Evolutionary conservation across 2,888 invertebrate genomes (phyloP).

Genomic region (Euclidia mi): DNA sequence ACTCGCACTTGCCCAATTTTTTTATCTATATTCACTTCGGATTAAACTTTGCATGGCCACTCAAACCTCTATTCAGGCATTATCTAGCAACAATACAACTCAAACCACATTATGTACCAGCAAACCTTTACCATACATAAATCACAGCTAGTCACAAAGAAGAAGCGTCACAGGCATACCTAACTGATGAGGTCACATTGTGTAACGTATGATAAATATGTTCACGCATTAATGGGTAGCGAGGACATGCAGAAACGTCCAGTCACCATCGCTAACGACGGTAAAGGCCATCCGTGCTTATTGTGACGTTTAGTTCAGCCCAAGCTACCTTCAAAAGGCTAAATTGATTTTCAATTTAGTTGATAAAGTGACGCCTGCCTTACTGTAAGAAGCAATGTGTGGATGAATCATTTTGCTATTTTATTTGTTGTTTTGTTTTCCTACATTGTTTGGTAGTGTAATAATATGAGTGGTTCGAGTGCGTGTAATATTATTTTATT

Average conservation of each 20-base stretch:
- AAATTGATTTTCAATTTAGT: slow-evolving; percentile 63
- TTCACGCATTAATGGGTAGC: slow-evolving; percentile 33
- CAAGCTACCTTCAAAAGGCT: slow-evolving; percentile 55
- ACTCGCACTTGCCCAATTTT: too few species aligned
- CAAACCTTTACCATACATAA: too few species aligned
- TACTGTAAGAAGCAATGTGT: slow-evolving; percentile 57
- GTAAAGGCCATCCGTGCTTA: slow-evolving; percentile 54
- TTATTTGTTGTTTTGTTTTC: slow-evolving; percentile 38
- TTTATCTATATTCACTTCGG: too few species aligned
- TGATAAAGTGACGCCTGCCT: slow-evolving; percentile 51
- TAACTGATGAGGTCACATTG: slow-evolving; percentile 60
- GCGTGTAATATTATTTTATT: slow-evolving; percentile 42
- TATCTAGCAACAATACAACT: too few species aligned
- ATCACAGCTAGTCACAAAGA: too few species aligned
- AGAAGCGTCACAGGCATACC: neutral
- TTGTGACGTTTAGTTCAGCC: slow-evolving; percentile 41
- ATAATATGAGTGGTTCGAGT: slow-evolving; percentile 42
- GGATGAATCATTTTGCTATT: slow-evolving; percentile 34
- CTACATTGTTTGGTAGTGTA: slow-evolving; percentile 40
- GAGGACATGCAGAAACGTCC: slow-evolving; percentile 71
- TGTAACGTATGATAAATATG: slow-evolving; percentile 41
- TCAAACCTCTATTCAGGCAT: too few species aligned
- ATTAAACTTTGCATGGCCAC: too few species aligned
- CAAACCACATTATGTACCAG: too few species aligned
- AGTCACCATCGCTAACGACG: slow-evolving; percentile 84